Evolutionary conservation across 2,797 vertebrate species (phyloP).

Genomic region (Enteromius treurensis): DNA sequence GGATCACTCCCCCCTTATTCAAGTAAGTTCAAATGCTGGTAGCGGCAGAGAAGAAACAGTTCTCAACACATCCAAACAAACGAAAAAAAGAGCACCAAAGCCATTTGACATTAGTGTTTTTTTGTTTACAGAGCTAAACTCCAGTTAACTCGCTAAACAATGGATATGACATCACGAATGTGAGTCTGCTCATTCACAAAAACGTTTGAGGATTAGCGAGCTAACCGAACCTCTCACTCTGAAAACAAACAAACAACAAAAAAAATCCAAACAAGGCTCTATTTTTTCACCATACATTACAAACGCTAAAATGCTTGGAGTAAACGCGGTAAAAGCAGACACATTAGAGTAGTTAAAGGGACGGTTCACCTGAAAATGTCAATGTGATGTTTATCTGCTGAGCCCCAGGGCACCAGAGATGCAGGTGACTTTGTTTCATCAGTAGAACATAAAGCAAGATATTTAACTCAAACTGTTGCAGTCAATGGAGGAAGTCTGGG

Average conservation of each 20-base stretch:
- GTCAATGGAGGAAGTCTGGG: too few relatives aligned
- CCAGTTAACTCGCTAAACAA: conserved; percentile 9
- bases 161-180: not conserved
- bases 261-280: not conserved
- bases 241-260: not conserved
- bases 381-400: too few relatives aligned
- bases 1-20: conserved; percentile 60
- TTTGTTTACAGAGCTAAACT: not conserved
- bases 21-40: conserved; percentile 75
- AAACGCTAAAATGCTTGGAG: not conserved
- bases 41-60: conserved; percentile 64
- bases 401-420: too few relatives aligned
- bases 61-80: conserved; percentile 41
- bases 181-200: not conserved
- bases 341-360: not conserved
- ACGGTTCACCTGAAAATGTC: too few relatives aligned
- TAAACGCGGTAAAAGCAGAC: conserved; percentile 4
- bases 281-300: not conserved
- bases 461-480: too few relatives aligned
- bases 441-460: too few relatives aligned
- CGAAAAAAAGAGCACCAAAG: conserved; percentile 30
- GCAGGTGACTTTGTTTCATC: too few relatives aligned
- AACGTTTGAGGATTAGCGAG: not conserved
- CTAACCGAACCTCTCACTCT: not conserved
- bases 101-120: conserved; percentile 1